Evolutionary conservation across 2,888 invertebrate genomes (phyloP), one percentile per base, ranked within the genome.

Genomic region (Flexamia atlantica): DNA sequence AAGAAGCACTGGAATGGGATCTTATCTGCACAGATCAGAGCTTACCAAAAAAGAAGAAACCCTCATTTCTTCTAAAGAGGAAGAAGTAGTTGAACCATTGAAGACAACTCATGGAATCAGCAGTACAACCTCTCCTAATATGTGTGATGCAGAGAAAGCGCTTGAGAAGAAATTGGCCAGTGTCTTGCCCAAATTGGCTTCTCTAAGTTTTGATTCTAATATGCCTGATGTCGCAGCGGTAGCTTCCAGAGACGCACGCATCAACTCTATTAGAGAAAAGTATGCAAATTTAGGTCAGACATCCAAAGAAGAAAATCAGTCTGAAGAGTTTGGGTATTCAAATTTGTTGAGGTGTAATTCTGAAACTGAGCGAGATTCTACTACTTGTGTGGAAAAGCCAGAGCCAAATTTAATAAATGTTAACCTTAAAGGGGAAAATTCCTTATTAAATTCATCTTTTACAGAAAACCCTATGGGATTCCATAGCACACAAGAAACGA

Each of bases 191-290:
- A 64, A 64, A 14, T 1, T 64, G 3, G 64, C 28, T 14, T 64
- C 64, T 14, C 30, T 64, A 10, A 64, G 64, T 28, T 28, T 64
- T 28, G 64, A 64, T n/a, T 36, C 72, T 20, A 20, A 7, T 72
- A 72, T 72, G 25, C 72, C 72, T 10, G 72, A 72, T 72, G 40
- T 72, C 17, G 30, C 64, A 28, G 64, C 64, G 12, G 72, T 72
- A 17, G 30, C 72, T 72, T 72, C 72, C 40, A 72, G 72, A 72
- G 72, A 72, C 0, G 42, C 42, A 40, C 10, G 40, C 20, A 72
- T 72, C 17, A 72, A 72, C 40, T 72, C 42, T 4, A 72, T 72
- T 14, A 72, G 72, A 40, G 72, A 72, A 40, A 72, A 72, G 20
- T 72, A 72, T 30, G 72, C 40, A 32, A n/a, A 72, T 36, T n/a